Evolutionary conservation across 2,888 invertebrate genomes (phyloP), one percentile per base, ranked within the genome.

Genomic region (Sphaerophoria rueppellii): DNA sequence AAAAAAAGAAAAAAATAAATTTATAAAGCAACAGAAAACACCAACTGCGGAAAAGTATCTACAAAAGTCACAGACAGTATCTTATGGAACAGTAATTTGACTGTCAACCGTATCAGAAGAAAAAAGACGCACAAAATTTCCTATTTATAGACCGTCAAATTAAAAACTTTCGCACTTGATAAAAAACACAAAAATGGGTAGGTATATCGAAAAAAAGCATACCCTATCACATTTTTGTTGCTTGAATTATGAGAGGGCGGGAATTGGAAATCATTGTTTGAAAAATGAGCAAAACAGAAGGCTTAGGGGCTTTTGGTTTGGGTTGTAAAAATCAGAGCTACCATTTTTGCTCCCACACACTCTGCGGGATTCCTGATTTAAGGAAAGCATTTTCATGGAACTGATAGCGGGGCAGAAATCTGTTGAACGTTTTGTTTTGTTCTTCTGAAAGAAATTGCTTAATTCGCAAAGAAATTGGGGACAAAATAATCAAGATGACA

Each of bases 91-190:
- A 80, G 79, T 82, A 76, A 80, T 80, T 83, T 80, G 75, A 83
- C 70, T 75, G 83, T 75, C 79, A 83, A 75, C 65, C 74, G 34
- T 24, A 24, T 24, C 24, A 75, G 74, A 71, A 80, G 35, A n/a
- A 50, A n/a, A 37, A 16, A 24, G 3, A 14, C 4, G 37, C n/a
- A 9, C 34, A 35, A 9, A 43, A 37, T 0, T 37, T 55, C 57
- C 74, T 70, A 79, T 82, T 82, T 79, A 79, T 79, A 79, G 63
- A 50, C 35, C 74, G 74, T 83, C 71, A 83, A 83, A 82, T 82
- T 82, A 82, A 78, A 82, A 82, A 82, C 74, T 82, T 82, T 82
- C 72, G 55, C 61, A 61, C 61, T 61, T 46, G 37, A 40, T 40
- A 65, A 65, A 52, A 40, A 54, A 24, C 4, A 14, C 1, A 63